These are phyloP conservation scores for Centropyge bicolor DNA, from an alignment of 2,797 vertebrate species.

Conservation along the genomic window DNA sequence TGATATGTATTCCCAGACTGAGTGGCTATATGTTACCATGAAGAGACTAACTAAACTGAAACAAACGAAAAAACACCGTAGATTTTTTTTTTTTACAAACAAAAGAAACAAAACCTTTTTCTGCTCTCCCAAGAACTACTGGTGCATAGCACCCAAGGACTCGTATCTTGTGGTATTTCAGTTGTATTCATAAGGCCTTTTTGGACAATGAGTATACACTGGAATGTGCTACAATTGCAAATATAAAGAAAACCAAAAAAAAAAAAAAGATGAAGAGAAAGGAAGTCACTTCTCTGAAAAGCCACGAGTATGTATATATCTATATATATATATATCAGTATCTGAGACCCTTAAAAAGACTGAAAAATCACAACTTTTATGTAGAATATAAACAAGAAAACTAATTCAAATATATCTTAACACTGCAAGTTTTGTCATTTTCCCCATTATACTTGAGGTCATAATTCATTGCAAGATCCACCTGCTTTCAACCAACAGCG, in stretches of 20 bases:
- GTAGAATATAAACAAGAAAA: conserved; percentile 44
- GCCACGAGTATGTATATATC: conserved; percentile 36
- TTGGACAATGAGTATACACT: conserved; percentile 68
- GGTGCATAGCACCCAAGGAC: conserved; percentile 70
- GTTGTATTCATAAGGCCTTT: conserved; percentile 79
- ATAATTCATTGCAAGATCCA: conserved; percentile 20
- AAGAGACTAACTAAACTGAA: conserved; percentile 22
- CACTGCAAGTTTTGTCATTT: conserved; percentile 52
- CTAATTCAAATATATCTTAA: conserved; percentile 53
- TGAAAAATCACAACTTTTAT: conserved; percentile 34
- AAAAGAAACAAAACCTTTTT: conserved; percentile 21
- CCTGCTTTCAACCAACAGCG: conserved; percentile 1
- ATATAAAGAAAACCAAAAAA: conserved; percentile 15
- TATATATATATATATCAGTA: conserved; percentile 29
- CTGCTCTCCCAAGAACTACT: conserved; percentile 51
- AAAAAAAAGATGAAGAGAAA: conserved; percentile 37
- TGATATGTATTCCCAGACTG: conserved; percentile 54
- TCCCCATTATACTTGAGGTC: conserved; percentile 21
- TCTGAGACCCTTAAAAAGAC: conserved; percentile 49
- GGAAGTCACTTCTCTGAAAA: conserved; percentile 50
- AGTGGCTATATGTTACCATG: conserved; percentile 22
- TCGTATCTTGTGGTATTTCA: conserved; percentile 54
- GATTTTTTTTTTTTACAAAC: conserved; percentile 48
- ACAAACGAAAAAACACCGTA: conserved; percentile 41
- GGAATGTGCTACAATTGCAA: conserved; percentile 80